phyloP scores from a whole-genome alignment of 64 coral and sea anemone genomes.

The Orbicella faveolata region DNA sequence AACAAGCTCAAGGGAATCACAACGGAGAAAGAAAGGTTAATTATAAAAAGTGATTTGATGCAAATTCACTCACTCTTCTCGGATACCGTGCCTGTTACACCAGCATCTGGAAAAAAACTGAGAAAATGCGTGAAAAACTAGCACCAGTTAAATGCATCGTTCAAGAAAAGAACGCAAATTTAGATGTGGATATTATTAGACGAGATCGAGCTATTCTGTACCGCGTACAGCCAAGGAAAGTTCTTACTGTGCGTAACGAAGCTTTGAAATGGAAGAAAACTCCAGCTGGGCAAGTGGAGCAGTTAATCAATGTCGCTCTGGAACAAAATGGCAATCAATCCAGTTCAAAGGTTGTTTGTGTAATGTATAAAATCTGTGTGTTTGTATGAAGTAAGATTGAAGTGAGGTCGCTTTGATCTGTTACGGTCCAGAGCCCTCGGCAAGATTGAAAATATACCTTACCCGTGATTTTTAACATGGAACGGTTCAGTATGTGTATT shows the following conservation, averaged over 20 bases:
- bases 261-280: slow-evolving; percentile 58
- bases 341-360: slow-evolving; percentile 1
- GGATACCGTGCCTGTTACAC: background rate
- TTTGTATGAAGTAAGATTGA: background rate
- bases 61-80: background rate
- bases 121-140: slow-evolving; percentile 61
- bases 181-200: slow-evolving; percentile 74
- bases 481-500: no score
- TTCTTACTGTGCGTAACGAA: slow-evolving; percentile 62
- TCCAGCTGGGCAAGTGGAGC: slow-evolving; percentile 35
- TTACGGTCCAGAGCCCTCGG: background rate
- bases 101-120: background rate
- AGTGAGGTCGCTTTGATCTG: background rate
- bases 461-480: no score
- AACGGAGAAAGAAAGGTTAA: background rate
- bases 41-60: background rate
- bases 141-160: slow-evolving; percentile 68
- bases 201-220: slow-evolving; percentile 74
- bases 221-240: slow-evolving; percentile 66
- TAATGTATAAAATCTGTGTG: background rate
- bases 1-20: background rate
- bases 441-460: background rate
- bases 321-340: slow-evolving; percentile 4
- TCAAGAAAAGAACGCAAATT: slow-evolving; percentile 62
- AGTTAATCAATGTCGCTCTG: slow-evolving; percentile 40